phyloP scores from a whole-genome alignment of 2,888 invertebrate species.

The Petrolisthes manimaculis region DNA sequence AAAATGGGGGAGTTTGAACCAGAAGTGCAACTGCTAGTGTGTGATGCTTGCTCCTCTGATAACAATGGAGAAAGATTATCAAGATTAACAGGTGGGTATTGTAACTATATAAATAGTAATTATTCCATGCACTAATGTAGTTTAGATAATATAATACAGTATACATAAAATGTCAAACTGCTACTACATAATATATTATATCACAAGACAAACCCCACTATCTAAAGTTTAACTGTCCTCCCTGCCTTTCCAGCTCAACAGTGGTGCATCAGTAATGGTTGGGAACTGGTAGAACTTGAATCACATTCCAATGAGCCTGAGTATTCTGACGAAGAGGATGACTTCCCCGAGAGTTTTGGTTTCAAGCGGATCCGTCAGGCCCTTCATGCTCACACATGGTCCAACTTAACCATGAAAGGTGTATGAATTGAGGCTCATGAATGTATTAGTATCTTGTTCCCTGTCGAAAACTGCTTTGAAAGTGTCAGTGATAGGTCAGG shows the following conservation, averaged over 20 bases:
- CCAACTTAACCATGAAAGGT: constrained; percentile 78
- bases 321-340: constrained; percentile 72
- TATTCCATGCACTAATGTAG: not conserved
- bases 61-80: constrained; percentile 26
- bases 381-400: constrained; percentile 80
- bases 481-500: too few relatives aligned
- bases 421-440: too few relatives aligned
- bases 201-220: not conserved
- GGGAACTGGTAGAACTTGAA: constrained; percentile 79
- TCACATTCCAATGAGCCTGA: constrained; percentile 72
- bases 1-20: constrained; percentile 72
- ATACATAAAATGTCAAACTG: not conserved
- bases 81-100: constrained; percentile 30
- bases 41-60: constrained; percentile 70
- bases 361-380: constrained; percentile 79
- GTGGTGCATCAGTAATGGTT: constrained; percentile 79
- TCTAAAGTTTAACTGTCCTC: not conserved
- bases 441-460: too few relatives aligned
- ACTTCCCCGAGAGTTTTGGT: constrained; percentile 77
- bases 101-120: too few relatives aligned
- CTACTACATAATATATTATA: not conserved
- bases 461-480: too few relatives aligned
- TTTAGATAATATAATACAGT: not conserved
- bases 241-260: constrained; percentile 71
- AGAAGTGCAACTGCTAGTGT: constrained; percentile 76